Evolutionary conservation across 2,113 vertebrate genomes (phyloP).

Genomic region (Sminthopsis crassicaudata): DNA sequence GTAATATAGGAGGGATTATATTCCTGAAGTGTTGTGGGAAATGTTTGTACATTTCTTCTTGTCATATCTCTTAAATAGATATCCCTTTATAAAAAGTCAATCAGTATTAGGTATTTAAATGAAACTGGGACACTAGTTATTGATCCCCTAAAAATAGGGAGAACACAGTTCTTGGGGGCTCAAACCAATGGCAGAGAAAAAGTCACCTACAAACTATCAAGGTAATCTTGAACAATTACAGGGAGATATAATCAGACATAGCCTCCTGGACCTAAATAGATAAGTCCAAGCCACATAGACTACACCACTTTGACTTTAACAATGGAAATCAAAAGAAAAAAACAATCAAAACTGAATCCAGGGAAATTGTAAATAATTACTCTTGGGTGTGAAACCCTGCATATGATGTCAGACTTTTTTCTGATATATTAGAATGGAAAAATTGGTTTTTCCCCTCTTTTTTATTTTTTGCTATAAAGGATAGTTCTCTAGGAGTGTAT

Average conservation of each 20-base stretch:
- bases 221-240: background rate
- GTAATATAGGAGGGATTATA: no score
- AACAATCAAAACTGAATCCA: background rate
- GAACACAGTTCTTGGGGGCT: background rate
- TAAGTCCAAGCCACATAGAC: background rate
- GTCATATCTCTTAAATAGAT: no score
- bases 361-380: background rate
- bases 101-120: no score
- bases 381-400: background rate
- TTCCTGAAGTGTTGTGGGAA: no score
- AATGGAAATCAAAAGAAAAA: background rate
- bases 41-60: no score
- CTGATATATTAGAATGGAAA: background rate
- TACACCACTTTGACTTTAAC: background rate
- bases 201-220: background rate
- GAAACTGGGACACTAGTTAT: no score
- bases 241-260: background rate
- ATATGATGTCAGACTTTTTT: background rate
- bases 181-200: background rate
- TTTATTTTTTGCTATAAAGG: background rate
- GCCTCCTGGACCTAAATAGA: background rate
- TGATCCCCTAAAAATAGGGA: background rate
- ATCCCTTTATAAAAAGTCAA: no score
- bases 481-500: background rate
- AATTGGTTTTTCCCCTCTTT: background rate